phyloP scores from a whole-genome alignment of 2,888 invertebrate species.

The Leptogaster cylindrica region DNA sequence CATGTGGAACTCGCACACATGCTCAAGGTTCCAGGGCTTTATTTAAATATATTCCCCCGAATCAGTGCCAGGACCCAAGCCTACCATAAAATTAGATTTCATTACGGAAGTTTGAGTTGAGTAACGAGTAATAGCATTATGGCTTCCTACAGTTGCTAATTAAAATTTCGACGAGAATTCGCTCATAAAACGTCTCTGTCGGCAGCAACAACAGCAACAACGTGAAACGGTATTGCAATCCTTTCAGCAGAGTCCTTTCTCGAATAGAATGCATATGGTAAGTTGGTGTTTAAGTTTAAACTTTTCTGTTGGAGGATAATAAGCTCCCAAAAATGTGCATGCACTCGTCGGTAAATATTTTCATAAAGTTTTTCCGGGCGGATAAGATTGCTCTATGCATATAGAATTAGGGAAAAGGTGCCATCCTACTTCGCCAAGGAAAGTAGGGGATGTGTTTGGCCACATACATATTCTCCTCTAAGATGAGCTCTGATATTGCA shows the following conservation, averaged over 20 bases:
- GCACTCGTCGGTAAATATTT: conserved; percentile 32
- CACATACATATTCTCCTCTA: not conserved
- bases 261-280: conserved; percentile 10
- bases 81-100: conserved; percentile 1
- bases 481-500: conserved; percentile 4
- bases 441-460: too few species aligned
- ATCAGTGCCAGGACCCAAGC: not conserved
- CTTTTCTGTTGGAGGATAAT: conserved; percentile 33
- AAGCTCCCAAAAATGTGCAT: conserved; percentile 31
- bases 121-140: conserved; percentile 14
- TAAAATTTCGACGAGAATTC: conserved; percentile 21
- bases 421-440: too few species aligned
- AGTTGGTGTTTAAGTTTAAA: conserved; percentile 26
- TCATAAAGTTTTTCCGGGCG: conserved; percentile 33
- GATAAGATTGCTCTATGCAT: conserved; percentile 31
- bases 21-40: not conserved
- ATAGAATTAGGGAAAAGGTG: conserved; percentile 31
- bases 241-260: not conserved
- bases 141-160: conserved; percentile 18
- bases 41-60: not conserved
- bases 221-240: conserved; percentile 4
- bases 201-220: conserved; percentile 17
- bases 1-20: not conserved
- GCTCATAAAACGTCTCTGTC: conserved; percentile 9
- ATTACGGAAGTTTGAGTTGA: not conserved